These are phyloP conservation scores for Labrus mixtus DNA, from an alignment of 2,113 vertebrate species.

Conservation along the genomic window DNA sequence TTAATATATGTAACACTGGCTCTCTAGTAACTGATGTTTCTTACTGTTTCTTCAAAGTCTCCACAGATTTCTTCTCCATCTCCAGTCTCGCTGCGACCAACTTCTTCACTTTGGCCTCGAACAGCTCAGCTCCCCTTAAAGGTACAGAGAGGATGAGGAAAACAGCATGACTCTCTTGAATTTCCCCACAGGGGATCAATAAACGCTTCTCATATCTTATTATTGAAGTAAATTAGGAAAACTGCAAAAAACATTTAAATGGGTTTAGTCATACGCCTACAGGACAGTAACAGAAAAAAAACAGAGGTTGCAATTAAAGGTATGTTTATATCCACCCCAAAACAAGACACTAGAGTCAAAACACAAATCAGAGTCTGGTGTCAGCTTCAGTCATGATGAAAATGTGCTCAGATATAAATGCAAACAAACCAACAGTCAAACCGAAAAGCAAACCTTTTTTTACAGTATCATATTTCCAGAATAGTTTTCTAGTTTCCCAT, in stretches of 20 bases:
- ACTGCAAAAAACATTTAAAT: background rate
- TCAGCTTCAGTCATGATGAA: too few relatives aligned
- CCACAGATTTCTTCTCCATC: slow-evolving; percentile 80
- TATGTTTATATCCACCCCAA: background rate
- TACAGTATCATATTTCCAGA: too few relatives aligned
- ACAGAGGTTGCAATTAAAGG: background rate
- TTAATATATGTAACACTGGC: background rate
- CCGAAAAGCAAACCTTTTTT: too few relatives aligned
- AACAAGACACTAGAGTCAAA: background rate
- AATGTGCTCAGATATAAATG: too few relatives aligned
- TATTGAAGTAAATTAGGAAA: background rate
- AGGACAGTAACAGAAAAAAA: background rate
- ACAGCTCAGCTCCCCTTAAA: slow-evolving; percentile 83
- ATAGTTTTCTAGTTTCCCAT: too few relatives aligned
- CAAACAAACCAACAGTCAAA: too few relatives aligned
- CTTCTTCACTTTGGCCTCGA: slow-evolving; percentile 84
- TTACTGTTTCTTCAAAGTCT: slow-evolving; percentile 81
- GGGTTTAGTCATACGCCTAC: background rate
- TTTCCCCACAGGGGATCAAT: too few relatives aligned
- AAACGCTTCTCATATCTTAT: too few relatives aligned
- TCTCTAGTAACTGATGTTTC: slow-evolving; percentile 24
- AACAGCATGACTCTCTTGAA: background rate
- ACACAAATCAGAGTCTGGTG: too few relatives aligned
- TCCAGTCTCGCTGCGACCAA: slow-evolving; percentile 74
- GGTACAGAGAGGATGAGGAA: background rate